Conservation (phyloP, 1,140 invertebrate species). For the Nasonia longicornis region DNA sequence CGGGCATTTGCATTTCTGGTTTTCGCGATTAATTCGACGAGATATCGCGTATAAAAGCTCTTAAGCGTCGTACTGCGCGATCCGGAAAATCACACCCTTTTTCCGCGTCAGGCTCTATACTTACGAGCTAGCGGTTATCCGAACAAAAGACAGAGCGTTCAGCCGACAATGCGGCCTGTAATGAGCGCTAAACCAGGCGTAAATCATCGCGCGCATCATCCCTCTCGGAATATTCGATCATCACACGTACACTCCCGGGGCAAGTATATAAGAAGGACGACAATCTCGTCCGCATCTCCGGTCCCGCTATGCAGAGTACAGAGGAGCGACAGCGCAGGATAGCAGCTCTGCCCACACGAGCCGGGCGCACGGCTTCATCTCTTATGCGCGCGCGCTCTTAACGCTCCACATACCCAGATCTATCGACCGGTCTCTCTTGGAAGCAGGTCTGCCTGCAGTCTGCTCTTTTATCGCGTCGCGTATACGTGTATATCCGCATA, state of each 20-base stretch:
- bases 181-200: slow-evolving; percentile 33
- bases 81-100: too few relatives aligned
- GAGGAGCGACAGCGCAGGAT: neutral
- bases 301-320: neutral
- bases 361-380: neutral
- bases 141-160: neutral
- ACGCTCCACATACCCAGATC: slow-evolving; percentile 40
- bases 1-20: neutral
- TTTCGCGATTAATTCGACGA: neutral
- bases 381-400: neutral
- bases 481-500: neutral
- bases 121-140: neutral
- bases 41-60: neutral
- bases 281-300: neutral
- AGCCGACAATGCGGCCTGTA: neutral
- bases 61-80: too few relatives aligned
- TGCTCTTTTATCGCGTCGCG: neutral
- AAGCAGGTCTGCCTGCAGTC: neutral
- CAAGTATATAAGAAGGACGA: neutral
- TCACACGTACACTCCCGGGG: too few relatives aligned
- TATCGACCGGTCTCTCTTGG: neutral
- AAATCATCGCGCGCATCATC: slow-evolving; percentile 16
- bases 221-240: too few relatives aligned
- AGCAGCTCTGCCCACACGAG: neutral
- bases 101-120: neutral